Evolutionary conservation across 2,888 invertebrate genomes (phyloP).

Genomic region (Graphium colonna): DNA sequence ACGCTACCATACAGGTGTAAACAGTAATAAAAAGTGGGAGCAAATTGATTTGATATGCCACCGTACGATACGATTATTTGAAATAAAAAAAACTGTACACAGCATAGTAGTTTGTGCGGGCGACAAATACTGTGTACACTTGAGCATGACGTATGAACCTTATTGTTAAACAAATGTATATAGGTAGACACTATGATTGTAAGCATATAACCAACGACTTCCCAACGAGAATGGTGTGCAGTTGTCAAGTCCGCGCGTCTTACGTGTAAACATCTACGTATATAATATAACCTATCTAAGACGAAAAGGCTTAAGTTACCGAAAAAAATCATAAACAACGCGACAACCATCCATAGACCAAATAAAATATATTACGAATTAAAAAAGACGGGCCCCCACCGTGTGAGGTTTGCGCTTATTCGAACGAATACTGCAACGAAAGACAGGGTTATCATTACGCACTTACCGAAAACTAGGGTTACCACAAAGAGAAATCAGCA

Average conservation of each 20-base stretch:
- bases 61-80: slow-evolving; percentile 1
- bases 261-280: slow-evolving; percentile 65
- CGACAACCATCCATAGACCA: slow-evolving; percentile 58
- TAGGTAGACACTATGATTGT: slow-evolving; percentile 1
- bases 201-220: slow-evolving; percentile 14
- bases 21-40: slow-evolving; percentile 24
- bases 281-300: slow-evolving; percentile 72
- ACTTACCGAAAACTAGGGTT: slow-evolving; percentile 47
- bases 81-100: neutral
- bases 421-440: slow-evolving; percentile 64
- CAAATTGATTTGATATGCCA: slow-evolving; percentile 29
- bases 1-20: slow-evolving; percentile 21
- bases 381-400: slow-evolving; percentile 44
- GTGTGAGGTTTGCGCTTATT: slow-evolving; percentile 48
- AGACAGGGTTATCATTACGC: slow-evolving; percentile 23
- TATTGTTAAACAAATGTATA: slow-evolving; percentile 32
- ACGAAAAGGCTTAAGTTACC: slow-evolving; percentile 56
- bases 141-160: slow-evolving; percentile 32
- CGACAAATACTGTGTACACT: slow-evolving; percentile 21
- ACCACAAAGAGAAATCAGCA: slow-evolving; percentile 48
- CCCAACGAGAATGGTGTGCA: slow-evolving; percentile 28
- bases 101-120: neutral
- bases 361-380: slow-evolving; percentile 39
- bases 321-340: slow-evolving; percentile 42
- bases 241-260: slow-evolving; percentile 42